Percentiles rank a stretch among this genome's conserved stretches.
Evolutionary conservation across 1,140 invertebrate species (phyloP).

Genomic region (Drosophila tropicalis): DNA sequence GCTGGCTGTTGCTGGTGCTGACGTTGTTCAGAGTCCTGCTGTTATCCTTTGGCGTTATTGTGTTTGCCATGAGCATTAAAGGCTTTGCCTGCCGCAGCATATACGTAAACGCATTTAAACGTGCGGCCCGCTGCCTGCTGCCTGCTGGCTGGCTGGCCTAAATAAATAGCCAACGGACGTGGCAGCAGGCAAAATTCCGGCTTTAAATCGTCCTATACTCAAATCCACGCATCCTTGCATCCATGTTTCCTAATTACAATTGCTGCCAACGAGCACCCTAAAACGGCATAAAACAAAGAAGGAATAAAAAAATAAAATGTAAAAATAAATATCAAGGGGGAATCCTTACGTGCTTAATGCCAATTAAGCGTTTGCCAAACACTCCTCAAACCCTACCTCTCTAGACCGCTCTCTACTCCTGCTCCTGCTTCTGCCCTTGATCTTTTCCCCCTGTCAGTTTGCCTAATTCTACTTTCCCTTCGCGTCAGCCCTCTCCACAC

Average conservation of each 20-base stretch:
- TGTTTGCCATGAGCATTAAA: conserved; percentile 73
- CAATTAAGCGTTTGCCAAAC: conserved; percentile 71
- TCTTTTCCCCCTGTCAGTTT: background rate
- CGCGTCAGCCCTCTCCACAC: background rate
- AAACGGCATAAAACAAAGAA: background rate
- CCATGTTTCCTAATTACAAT: conserved; percentile 66
- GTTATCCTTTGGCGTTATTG: conserved; percentile 60
- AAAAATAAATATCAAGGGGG: conserved; percentile 8
- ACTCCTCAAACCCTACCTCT: conserved; percentile 23
- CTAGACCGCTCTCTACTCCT: too few species aligned
- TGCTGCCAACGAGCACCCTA: conserved; percentile 41
- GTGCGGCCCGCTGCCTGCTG: background rate
- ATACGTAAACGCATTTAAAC: conserved; percentile 17
- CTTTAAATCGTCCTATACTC: conserved; percentile 45
- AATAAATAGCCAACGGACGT: conserved; percentile 58
- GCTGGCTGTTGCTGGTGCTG: conserved; percentile 10
- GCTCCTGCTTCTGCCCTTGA: background rate
- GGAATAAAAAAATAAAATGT: background rate
- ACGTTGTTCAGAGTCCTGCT: background rate
- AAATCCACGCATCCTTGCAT: conserved; percentile 11
- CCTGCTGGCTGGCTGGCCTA: conserved; percentile 38
- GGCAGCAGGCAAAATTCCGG: conserved; percentile 25
- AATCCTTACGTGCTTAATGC: conserved; percentile 68
- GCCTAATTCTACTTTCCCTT: background rate
- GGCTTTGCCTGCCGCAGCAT: conserved; percentile 59